A percentile compares a stretch with the other conserved stretches of the same genome.
Evolutionary conservation across 2,113 vertebrate species (phyloP).

Genomic region (Megaleporinus macrocephalus): DNA sequence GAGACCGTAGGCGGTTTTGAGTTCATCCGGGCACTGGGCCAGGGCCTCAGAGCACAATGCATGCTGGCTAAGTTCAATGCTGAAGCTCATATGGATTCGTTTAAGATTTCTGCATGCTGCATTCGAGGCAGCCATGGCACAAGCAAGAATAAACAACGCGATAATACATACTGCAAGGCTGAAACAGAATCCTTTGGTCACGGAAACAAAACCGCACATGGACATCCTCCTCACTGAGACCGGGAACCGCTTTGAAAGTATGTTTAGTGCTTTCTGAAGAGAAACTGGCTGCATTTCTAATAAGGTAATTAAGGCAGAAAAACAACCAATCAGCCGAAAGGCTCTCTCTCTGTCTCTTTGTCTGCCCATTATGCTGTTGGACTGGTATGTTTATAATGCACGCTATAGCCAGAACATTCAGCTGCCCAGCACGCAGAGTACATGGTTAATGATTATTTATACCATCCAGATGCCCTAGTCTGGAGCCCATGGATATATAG

Average conservation of each 20-base stretch:
- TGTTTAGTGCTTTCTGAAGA: neutral
- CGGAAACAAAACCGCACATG: neutral
- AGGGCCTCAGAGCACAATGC: constrained; percentile 81
- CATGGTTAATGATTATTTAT: constrained; percentile 31
- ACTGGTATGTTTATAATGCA: constrained; percentile 20
- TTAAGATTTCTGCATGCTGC: constrained; percentile 12
- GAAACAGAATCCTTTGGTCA: neutral
- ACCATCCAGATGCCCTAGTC: neutral
- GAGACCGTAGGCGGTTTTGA: constrained; percentile 3
- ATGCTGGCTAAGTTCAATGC: constrained; percentile 1
- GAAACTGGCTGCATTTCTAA: constrained; percentile 7
- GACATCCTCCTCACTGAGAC: neutral
- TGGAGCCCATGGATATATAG: neutral
- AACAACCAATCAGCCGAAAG: neutral
- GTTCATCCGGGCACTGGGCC: constrained; percentile 66
- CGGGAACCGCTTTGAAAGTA: neutral
- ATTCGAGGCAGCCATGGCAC: neutral
- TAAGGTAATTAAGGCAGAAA: constrained; percentile 6
- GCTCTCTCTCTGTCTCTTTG: neutral
- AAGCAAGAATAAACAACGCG: constrained; percentile 7
- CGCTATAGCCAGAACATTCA: constrained; percentile 6
- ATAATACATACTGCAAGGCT: constrained; percentile 7
- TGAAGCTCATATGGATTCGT: constrained; percentile 83
- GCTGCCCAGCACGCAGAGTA: neutral
- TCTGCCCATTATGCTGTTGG: neutral